A percentile compares a stretch with the other conserved stretches of the same genome.
phyloP scores from a whole-genome alignment of 2,888 invertebrate species.

The Eupithecia insigniata region DNA sequence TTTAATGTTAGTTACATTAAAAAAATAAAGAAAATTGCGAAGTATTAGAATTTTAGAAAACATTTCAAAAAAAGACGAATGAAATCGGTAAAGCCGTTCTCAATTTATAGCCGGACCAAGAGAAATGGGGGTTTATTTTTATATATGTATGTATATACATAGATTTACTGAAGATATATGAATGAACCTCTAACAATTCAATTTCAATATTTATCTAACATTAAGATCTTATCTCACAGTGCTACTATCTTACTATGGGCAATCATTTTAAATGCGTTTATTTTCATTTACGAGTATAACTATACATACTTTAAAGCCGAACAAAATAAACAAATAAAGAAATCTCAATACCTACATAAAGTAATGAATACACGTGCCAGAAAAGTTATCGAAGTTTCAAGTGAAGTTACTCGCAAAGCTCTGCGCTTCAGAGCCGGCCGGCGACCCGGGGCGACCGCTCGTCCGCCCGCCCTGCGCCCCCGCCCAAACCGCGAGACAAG shows the following conservation, averaged over 20 bases:
- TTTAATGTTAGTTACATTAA: no score
- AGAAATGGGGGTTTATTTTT: no score
- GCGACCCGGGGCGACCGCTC: constrained; percentile 50
- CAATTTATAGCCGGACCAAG: no score
- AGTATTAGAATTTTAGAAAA: no score
- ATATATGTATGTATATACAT: no score
- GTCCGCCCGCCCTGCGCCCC: constrained; percentile 44
- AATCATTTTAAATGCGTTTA: neutral
- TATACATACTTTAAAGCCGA: no score
- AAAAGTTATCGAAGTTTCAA: neutral
- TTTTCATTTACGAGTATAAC: no score
- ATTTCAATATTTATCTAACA: neutral
- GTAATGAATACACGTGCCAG: neutral
- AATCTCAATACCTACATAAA: neutral
- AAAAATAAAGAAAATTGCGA: no score
- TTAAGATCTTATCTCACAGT: neutral
- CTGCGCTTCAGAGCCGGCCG: constrained; percentile 51
- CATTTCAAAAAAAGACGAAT: no score
- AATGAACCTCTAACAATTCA: neutral
- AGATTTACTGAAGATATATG: neutral
- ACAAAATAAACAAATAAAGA: neutral
- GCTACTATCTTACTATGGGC: neutral
- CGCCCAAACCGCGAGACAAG: constrained; percentile 18
- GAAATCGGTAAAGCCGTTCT: no score
- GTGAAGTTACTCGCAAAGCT: neutral